Evolutionary conservation across 2,888 invertebrate genomes (phyloP).

Genomic region (Eristalis tenax): DNA sequence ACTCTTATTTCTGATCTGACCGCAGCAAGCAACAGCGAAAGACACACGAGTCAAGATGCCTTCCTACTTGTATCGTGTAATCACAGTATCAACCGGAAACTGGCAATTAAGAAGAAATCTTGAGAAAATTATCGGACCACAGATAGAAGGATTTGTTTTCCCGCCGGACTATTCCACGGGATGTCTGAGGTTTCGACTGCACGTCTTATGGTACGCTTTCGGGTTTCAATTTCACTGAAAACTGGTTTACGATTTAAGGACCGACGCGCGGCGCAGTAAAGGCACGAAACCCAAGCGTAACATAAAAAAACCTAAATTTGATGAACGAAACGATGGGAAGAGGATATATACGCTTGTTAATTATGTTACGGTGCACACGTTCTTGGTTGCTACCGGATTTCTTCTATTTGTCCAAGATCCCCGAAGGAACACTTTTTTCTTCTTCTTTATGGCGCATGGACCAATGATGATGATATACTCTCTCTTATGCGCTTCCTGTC

Average conservation of each 20-base stretch:
- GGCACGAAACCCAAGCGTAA: background rate
- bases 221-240: background rate
- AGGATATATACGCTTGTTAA: background rate
- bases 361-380: background rate
- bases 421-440: too few species aligned
- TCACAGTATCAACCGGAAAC: conserved; percentile 32
- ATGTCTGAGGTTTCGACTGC: background rate
- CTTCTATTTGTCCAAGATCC: background rate
- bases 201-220: background rate
- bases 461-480: background rate
- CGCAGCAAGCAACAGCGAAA: background rate
- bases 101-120: conserved; percentile 24
- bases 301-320: background rate
- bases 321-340: background rate
- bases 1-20: background rate
- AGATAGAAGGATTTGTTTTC: conserved; percentile 15
- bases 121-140: conserved; percentile 23
- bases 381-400: background rate
- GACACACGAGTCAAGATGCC: background rate
- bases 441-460: background rate
- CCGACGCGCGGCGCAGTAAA: too few species aligned
- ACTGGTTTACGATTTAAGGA: background rate
- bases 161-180: background rate
- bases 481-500: background rate
- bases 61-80: conserved; percentile 16